A percentile compares a stretch with the other conserved stretches of the same genome.
phyloP scores from a whole-genome alignment of 2,888 invertebrate genomes.

The Xestoiulus laeticollis region DNA sequence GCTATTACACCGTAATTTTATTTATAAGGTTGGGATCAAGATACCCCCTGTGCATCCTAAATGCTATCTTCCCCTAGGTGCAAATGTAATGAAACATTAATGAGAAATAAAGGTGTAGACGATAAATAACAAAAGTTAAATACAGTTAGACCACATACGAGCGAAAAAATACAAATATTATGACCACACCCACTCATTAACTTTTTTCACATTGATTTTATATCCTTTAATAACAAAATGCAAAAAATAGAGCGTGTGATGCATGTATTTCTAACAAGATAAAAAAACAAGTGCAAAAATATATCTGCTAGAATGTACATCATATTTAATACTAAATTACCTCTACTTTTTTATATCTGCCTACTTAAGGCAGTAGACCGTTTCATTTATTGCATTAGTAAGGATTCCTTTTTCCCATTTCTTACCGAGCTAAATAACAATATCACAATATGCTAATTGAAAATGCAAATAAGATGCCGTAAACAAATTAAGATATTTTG shows the following conservation, averaged over 20 bases:
- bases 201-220: neutral
- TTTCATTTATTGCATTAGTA: neutral
- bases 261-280: neutral
- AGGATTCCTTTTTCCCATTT: neutral
- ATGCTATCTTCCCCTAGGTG: slow-evolving; percentile 12
- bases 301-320: neutral
- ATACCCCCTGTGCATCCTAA: neutral
- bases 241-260: neutral
- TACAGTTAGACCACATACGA: neutral
- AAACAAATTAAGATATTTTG: slow-evolving; percentile 16
- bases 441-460: slow-evolving; percentile 20
- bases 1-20: neutral
- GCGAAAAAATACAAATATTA: neutral
- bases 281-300: neutral
- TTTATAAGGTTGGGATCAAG: neutral
- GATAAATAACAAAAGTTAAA: slow-evolving; percentile 30
- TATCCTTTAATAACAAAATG: neutral
- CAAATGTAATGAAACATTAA: slow-evolving; percentile 31
- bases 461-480: slow-evolving; percentile 1
- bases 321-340: neutral
- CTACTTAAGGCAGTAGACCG: neutral
- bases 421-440: slow-evolving; percentile 22
- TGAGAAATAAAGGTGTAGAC: neutral
- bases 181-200: slow-evolving; percentile 20
- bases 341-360: neutral